phyloP scores from a whole-genome alignment of 2,888 invertebrate genomes.

The Drosophila melanosoma region DNA sequence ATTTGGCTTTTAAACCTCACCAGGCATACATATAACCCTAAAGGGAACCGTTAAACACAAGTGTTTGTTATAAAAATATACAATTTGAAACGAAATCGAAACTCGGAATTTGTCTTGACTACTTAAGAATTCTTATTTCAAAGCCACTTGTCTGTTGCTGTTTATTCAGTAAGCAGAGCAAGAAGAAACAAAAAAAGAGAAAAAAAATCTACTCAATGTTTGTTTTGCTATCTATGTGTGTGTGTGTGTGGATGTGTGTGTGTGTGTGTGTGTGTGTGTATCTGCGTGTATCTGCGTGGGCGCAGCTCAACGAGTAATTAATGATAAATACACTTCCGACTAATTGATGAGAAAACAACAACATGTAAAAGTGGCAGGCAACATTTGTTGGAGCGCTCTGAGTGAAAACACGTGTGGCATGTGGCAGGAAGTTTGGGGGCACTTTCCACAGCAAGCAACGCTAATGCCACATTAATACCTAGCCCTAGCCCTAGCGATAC shows the following conservation, averaged over 20 bases:
- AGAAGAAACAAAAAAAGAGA: constrained; percentile 15
- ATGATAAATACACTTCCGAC: constrained; percentile 63
- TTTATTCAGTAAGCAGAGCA: constrained; percentile 37
- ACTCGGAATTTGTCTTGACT: neutral
- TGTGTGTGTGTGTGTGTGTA: neutral
- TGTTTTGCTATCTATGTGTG: neutral
- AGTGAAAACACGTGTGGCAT: constrained; percentile 31
- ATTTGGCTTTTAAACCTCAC: neutral
- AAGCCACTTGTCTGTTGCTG: constrained; percentile 19
- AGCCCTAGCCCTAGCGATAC: constrained; percentile 7
- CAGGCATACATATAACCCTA: neutral
- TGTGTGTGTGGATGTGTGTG: neutral
- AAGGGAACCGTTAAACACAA: neutral
- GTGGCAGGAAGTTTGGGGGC: constrained; percentile 63
- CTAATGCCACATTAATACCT: constrained; percentile 58
- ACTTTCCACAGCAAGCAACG: constrained; percentile 18
- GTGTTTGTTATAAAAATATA: neutral
- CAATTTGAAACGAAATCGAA: neutral
- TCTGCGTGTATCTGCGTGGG: neutral
- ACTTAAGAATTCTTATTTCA: constrained; percentile 19
- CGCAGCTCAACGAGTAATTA: constrained; percentile 51
- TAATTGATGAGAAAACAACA: constrained; percentile 64
- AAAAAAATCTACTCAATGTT: constrained; percentile 19
- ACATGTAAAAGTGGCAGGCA: constrained; percentile 44
- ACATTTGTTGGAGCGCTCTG: constrained; percentile 43